Evolutionary conservation across 2,888 invertebrate species (phyloP), one percentile per base, ranked within the genome.

Genomic region (Drosophila emarginata): DNA sequence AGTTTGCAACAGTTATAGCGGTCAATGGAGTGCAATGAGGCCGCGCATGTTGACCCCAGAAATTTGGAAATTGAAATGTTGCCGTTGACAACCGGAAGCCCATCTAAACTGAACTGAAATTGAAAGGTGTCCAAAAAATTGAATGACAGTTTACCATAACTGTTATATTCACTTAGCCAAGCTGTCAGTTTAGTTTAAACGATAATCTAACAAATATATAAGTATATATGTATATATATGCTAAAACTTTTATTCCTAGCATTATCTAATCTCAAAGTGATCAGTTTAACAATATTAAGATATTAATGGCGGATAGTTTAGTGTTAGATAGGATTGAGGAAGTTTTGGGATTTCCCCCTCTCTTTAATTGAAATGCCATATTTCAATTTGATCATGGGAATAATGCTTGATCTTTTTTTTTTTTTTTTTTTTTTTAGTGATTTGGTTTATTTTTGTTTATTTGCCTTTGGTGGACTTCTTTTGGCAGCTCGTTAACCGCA

Each of bases 401-500:
- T 4, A 11, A 15, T 54, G 32, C 11, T 15, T 53, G 32, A 32
- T 36, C 14, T 2, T 15, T 54, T 14, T 11, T 56, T 6, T 53
- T 32, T 53, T 14, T 28, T 32, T 11, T 15, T 32, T 53, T 2
- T 15, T 15, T 37, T 23, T n/a, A n/a, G n/a, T n/a, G n/a, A n/a
- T n/a, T n/a, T n/a, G n/a, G n/a, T n/a, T 58, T 58, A 2, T 3
- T 11, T 28, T 23, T 23, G n/a, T 36, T 37, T 14, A 18, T 40
- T 54, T 62, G 39, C 12, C 23, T 36, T 14, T 45, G 54, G 14
- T 56, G 26, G 18, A 45, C 28, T 54, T 51, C 50, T 51, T 57
- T 78, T 72, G 72, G 67, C 78, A 70, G 77, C 80, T 85, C 74
- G 80, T 82, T 82, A 80, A 62, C 64, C 39, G 61, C 45, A 45